Evolutionary conservation across 1,140 invertebrate genomes (phyloP), one percentile per base, ranked within the genome.

Genomic region (Scaptomyza hsui): DNA sequence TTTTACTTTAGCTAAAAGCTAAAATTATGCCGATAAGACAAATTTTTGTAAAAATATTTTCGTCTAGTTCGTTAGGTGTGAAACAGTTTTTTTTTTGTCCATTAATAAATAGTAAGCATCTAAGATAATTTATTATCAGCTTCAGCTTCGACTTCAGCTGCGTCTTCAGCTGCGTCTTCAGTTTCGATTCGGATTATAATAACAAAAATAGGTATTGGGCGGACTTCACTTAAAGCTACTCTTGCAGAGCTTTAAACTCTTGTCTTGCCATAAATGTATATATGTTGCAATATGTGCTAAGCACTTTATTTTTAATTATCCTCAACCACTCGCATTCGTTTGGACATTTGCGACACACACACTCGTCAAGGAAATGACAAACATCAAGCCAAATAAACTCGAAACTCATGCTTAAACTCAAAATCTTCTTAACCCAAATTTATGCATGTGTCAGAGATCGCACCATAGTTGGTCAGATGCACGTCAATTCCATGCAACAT

Each of bases 391-490:
- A 86, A 86, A 83, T 80, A 76, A 75, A 80, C 67, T 57, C 16
- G n/a, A 57, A 15, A 7, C 35, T 3, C 15, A 41, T 7, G n/a
- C 21, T 24, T 10, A 56, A 18, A 32, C 35, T 64, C 37, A 64
- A 88, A 86, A 86, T 81, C 82, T 85, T 85, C 82, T 88, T 85
- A 85, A 77, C 81, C 81, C 82, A 81, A 85, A 85, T 85, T 69
- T 73, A 81, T 83, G 76, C 75, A 61, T 73, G 76, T 82, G 78
- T 82, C 78, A 76, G 70, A 49, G 59, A 67, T 55, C 35, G 37
- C 32, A 45, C 80, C 75, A 57, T 67, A 82, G 64, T 83, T 82
- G 79, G 79, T 44, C 79, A 78, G 51, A 61, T 68, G 70, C 64
- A 67, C 49, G 70, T 72, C 71, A 72, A 47, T 37, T 44, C 18